Percentiles rank a stretch among this genome's conserved stretches.
Evolutionary conservation across 2,797 vertebrate species (phyloP).

Genomic region (Morus bassanus): DNA sequence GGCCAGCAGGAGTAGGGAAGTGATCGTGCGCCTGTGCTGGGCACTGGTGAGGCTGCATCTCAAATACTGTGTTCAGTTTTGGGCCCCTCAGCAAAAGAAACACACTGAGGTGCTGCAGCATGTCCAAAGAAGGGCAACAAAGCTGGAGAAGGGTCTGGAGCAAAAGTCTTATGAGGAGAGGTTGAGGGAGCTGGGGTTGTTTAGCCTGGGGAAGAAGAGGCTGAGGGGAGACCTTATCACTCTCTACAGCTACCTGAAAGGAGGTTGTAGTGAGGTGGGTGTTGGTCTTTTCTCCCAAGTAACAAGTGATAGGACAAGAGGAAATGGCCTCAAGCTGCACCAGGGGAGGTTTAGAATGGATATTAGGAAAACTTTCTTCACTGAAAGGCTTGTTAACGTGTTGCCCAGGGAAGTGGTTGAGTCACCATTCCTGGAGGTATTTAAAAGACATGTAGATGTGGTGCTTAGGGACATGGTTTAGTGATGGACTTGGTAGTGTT

Average conservation of each 20-base stretch:
- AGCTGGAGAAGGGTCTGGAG: background rate
- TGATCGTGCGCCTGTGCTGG: fast-evolving
- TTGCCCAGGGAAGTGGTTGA: background rate
- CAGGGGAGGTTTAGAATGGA: no score
- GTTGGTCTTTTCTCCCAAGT: no score
- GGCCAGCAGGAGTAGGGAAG: background rate
- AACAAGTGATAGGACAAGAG: no score
- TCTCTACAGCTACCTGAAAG: background rate
- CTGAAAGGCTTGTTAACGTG: background rate
- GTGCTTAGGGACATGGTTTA: background rate
- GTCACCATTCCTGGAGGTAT: no score
- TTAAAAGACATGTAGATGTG: background rate
- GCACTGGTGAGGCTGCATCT: background rate
- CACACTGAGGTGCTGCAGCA: background rate
- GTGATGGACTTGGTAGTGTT: background rate
- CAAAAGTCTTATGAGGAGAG: no score
- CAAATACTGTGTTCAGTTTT: background rate
- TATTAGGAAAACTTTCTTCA: background rate
- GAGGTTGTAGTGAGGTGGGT: background rate
- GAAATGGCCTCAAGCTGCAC: no score
- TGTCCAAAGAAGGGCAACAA: background rate
- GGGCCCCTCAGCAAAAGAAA: background rate
- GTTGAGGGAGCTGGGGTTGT: no score
- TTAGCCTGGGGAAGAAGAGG: no score
- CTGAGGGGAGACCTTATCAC: no score